These are phyloP conservation scores for Heliconius ethilla DNA, from an alignment of 2,888 invertebrate genomes.

Conservation along the genomic window DNA sequence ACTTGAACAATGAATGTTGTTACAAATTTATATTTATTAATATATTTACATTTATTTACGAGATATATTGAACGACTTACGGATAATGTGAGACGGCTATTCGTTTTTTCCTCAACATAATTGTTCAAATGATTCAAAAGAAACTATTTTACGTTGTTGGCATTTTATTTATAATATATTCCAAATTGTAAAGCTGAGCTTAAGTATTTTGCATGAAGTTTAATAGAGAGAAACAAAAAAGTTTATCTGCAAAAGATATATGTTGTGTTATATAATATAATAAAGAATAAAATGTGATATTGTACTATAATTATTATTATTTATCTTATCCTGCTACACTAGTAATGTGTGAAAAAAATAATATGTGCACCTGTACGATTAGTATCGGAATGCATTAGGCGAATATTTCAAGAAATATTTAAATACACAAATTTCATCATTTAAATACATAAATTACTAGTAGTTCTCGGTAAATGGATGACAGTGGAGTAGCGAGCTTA, in stretches of 20 bases:
- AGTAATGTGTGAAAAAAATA: too few species aligned
- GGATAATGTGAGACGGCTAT: background rate
- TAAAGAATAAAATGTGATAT: conserved; percentile 80
- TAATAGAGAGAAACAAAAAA: conserved; percentile 57
- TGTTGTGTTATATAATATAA: conserved; percentile 76
- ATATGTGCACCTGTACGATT: too few species aligned
- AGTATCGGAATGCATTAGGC: too few species aligned
- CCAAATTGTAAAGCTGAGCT: conserved; percentile 71
- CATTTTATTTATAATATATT: conserved; percentile 75
- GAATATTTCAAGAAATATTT: too few species aligned
- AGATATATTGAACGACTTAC: background rate
- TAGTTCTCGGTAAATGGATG: too few species aligned
- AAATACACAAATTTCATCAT: too few species aligned
- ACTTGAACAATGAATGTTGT: conserved; percentile 31
- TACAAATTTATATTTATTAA: conserved; percentile 26
- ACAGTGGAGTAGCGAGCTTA: too few species aligned
- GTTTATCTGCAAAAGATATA: conserved; percentile 75
- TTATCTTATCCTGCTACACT: conserved; percentile 39
- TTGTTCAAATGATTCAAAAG: conserved; percentile 43
- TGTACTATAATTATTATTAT: conserved; percentile 55
- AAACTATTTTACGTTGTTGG: conserved; percentile 64
- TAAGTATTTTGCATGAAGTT: conserved; percentile 61
- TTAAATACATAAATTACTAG: too few species aligned
- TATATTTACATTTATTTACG: conserved; percentile 24
- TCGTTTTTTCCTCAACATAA: background rate